A percentile compares a stretch with the other conserved stretches of the same genome.
These are phyloP conservation scores for Rhaphigaster nebulosa DNA, from an alignment of 2,888 invertebrate genomes.

Conservation along the genomic window DNA sequence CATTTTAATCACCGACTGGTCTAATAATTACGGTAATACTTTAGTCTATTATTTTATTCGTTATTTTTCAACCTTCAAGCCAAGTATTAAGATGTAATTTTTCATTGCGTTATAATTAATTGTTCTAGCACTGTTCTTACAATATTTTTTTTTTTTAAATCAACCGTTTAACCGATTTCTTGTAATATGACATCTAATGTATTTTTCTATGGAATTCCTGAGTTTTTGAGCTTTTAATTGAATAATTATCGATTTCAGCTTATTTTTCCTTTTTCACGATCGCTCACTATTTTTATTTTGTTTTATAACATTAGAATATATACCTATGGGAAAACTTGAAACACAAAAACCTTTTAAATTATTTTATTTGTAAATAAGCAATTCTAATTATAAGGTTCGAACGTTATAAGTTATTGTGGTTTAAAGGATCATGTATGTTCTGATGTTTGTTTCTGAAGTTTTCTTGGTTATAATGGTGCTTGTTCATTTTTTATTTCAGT, in stretches of 20 bases:
- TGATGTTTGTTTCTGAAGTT: too few species aligned
- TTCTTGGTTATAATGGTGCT: too few species aligned
- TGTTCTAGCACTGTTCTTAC: not conserved
- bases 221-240: not conserved
- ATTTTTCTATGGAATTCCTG: not conserved
- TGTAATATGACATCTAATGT: not conserved
- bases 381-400: too few species aligned
- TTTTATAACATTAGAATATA: not conserved
- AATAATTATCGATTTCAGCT: not conserved
- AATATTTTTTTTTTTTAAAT: not conserved
- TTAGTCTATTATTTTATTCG: not conserved
- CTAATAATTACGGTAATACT: not conserved
- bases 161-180: not conserved
- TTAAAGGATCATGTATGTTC: too few species aligned
- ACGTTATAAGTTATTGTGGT: too few species aligned
- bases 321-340: too few species aligned
- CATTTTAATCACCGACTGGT: not conserved
- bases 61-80: constrained; percentile 12
- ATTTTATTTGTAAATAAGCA: too few species aligned
- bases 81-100: not conserved
- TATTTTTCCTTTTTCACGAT: not conserved
- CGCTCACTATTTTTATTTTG: not conserved
- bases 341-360: too few species aligned
- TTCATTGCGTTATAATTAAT: not conserved
- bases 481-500: too few species aligned